Conservation (phyloP, 2,888 invertebrate genomes). For the Helicoverpa assulta region DNA sequence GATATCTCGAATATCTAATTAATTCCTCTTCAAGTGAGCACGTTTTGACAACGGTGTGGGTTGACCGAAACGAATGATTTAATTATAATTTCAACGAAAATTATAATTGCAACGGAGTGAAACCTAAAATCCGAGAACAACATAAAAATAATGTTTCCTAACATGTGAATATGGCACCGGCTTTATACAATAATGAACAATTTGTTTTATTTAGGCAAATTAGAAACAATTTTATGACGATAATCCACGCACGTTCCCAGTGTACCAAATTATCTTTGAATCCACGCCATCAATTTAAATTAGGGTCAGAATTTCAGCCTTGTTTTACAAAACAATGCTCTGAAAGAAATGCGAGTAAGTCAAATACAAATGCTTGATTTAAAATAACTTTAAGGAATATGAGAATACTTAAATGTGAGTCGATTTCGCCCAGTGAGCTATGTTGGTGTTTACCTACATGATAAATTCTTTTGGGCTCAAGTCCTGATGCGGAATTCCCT, state of each 20-base stretch:
- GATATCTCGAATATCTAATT: too few relatives aligned
- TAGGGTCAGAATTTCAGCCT: conserved; percentile 31
- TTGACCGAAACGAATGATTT: too few relatives aligned
- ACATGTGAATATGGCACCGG: background rate
- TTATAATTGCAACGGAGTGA: too few relatives aligned
- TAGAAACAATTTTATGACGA: conserved; percentile 21
- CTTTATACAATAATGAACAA: too few relatives aligned
- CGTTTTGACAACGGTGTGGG: too few relatives aligned
- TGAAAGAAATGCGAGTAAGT: conserved; percentile 6
- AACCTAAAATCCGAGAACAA: too few relatives aligned
- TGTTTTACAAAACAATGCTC: conserved; percentile 37
- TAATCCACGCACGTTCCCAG: conserved; percentile 15
- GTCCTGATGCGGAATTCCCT: conserved; percentile 47
- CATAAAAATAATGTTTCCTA: too few relatives aligned
- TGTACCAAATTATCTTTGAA: conserved; percentile 16
- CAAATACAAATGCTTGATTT: conserved; percentile 11
- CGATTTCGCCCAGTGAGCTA: conserved; percentile 20
- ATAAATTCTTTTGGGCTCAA: conserved; percentile 38
- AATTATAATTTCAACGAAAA: too few relatives aligned
- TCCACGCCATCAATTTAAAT: conserved; percentile 48
- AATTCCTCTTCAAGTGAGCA: too few relatives aligned
- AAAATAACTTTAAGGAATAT: conserved; percentile 40
- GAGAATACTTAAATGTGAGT: conserved; percentile 27
- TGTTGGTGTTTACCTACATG: conserved; percentile 30
- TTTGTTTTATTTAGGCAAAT: conserved; percentile 5